Conservation (phyloP, 2,113 vertebrate genomes). For the Lepus europaeus region DNA sequence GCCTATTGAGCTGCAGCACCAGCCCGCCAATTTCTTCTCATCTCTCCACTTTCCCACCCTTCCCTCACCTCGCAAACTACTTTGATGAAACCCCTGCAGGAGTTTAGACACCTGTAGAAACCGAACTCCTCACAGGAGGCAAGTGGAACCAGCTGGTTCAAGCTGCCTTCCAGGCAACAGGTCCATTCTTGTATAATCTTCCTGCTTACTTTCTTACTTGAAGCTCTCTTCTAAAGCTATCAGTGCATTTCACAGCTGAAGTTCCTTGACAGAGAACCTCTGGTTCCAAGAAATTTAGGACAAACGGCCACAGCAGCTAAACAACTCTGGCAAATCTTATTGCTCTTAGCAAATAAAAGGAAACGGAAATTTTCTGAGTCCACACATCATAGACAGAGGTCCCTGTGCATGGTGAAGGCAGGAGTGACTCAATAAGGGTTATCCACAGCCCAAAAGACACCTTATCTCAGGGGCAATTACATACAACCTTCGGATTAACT, state of each 20-base stretch:
- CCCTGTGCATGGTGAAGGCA: not conserved
- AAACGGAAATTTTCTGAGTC: conserved; percentile 58
- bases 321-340: not conserved
- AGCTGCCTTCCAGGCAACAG: not conserved
- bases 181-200: not conserved
- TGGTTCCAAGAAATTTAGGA: conserved; percentile 70
- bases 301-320: not conserved
- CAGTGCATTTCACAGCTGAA: not conserved
- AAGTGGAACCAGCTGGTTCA: not conserved
- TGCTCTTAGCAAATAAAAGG: conserved; percentile 14
- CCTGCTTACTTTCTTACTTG: not conserved
- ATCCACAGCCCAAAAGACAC: not conserved
- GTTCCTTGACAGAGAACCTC: conserved; percentile 36
- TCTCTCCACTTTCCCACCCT: not conserved
- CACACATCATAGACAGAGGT: not conserved
- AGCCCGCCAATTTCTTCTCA: too few species aligned
- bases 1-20: too few species aligned
- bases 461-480: not conserved
- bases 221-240: not conserved
- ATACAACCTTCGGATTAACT: not conserved
- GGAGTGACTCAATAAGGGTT: not conserved
- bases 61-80: not conserved
- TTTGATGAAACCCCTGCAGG: not conserved
- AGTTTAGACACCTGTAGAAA: not conserved
- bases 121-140: not conserved